A percentile compares a stretch with the other conserved stretches of the same genome.
These are phyloP conservation scores for Eristalis intricaria DNA, from an alignment of 2,888 invertebrate genomes.

Conservation along the genomic window DNA sequence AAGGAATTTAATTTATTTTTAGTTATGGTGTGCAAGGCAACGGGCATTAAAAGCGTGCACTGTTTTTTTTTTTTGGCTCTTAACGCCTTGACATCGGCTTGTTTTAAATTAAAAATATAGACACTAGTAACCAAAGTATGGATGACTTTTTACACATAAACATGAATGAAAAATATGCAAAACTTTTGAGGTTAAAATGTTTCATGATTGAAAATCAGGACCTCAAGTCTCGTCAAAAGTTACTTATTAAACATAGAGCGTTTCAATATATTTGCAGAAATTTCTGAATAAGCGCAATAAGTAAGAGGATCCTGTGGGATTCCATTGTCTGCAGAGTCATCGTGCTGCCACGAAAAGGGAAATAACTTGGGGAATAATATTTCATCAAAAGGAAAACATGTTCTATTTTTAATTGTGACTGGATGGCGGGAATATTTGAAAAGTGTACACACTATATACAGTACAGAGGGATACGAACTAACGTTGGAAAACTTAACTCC, in stretches of 20 bases:
- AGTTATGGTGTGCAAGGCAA: slow-evolving; percentile 43
- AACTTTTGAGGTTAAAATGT: no score
- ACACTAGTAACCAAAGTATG: no score
- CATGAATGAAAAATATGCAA: no score
- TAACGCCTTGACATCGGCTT: not conserved
- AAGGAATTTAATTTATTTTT: slow-evolving; percentile 69
- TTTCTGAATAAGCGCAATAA: not conserved
- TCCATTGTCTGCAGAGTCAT: slow-evolving; percentile 20
- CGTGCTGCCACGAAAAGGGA: slow-evolving; percentile 40
- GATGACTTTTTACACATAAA: not conserved
- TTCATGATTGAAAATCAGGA: no score
- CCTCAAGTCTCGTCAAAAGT: no score
- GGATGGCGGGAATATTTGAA: slow-evolving; percentile 61
- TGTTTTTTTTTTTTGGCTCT: slow-evolving; percentile 11
- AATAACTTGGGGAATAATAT: slow-evolving; percentile 57
- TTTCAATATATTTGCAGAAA: no score
- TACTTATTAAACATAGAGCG: no score
- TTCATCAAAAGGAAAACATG: slow-evolving; percentile 36
- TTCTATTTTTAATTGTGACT: slow-evolving; percentile 67
- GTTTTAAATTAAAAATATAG: slow-evolving; percentile 33
- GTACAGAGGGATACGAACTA: slow-evolving; percentile 17
- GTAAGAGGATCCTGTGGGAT: not conserved
- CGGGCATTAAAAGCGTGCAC: slow-evolving; percentile 2
- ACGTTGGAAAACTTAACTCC: slow-evolving; percentile 37
- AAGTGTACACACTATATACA: slow-evolving; percentile 28